phyloP scores from a whole-genome alignment of 2,888 invertebrate genomes.

The Dasypogon diadema region DNA sequence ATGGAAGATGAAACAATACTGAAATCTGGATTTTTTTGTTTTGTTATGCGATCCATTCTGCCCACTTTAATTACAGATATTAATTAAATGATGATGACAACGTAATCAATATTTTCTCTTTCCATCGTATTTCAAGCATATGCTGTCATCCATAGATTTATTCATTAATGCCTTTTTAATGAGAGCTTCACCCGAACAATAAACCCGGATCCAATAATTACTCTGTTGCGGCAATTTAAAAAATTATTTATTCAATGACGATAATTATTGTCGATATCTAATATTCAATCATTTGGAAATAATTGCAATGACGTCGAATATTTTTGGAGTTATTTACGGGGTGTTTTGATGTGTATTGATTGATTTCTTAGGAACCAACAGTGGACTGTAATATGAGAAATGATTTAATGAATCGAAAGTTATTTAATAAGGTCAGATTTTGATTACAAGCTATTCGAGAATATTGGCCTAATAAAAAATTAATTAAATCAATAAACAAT shows the following conservation, averaged over 20 bases:
- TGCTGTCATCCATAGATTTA: background rate
- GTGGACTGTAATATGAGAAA: background rate
- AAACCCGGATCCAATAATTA: background rate
- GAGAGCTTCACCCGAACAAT: background rate
- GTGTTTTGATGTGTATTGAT: background rate
- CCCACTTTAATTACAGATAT: background rate
- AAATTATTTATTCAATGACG: slow-evolving; percentile 15
- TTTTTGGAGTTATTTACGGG: background rate
- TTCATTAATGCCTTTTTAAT: background rate
- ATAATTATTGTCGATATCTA: slow-evolving; percentile 10
- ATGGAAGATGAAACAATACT: slow-evolving; percentile 39
- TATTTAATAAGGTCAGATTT: slow-evolving; percentile 18
- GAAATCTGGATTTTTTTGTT: background rate
- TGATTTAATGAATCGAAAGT: slow-evolving; percentile 21
- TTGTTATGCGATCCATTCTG: background rate
- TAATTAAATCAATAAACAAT: background rate
- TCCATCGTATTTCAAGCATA: background rate
- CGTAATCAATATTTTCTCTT: background rate
- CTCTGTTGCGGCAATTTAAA: background rate
- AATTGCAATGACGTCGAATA: background rate
- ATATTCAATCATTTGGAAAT: background rate
- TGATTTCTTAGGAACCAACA: background rate
- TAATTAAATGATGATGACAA: background rate
- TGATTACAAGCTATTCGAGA: slow-evolving; percentile 2
- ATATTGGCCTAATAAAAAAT: slow-evolving; percentile 27